Percentiles rank a stretch among this genome's conserved stretches.
These are phyloP conservation scores for Aphidius gifuensis DNA, from an alignment of 1,140 invertebrate genomes.

Conservation along the genomic window DNA sequence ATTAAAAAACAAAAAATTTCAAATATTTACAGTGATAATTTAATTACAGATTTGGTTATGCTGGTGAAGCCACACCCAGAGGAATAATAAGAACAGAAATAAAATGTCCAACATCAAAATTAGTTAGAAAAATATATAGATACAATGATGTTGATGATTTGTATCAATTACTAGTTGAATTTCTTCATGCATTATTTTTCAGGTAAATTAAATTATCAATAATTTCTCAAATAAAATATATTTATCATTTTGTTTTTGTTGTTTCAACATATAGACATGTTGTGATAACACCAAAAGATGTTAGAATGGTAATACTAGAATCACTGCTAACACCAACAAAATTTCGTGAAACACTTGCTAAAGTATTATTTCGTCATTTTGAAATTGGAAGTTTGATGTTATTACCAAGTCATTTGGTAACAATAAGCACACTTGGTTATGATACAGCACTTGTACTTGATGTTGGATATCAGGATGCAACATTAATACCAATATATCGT, in stretches of 20 bases:
- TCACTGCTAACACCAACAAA: slow-evolving; percentile 78
- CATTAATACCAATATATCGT: slow-evolving; percentile 79
- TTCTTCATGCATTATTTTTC: slow-evolving; percentile 85
- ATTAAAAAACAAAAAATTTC: slow-evolving; percentile 16
- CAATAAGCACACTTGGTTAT: slow-evolving; percentile 72
- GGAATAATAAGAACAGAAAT: slow-evolving; percentile 82
- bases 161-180: slow-evolving; percentile 82
- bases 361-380: slow-evolving; percentile 89
- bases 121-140: slow-evolving; percentile 66
- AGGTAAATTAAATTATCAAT: slow-evolving; percentile 58
- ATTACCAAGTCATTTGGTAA: slow-evolving; percentile 76
- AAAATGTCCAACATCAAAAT: slow-evolving; percentile 64
- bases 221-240: too few species aligned
- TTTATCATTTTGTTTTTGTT: too few species aligned
- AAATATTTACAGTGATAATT: not conserved
- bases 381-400: slow-evolving; percentile 73
- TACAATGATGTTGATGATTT: slow-evolving; percentile 73
- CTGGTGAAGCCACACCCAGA: slow-evolving; percentile 80
- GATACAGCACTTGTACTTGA: slow-evolving; percentile 81
- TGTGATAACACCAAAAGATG: slow-evolving; percentile 88
- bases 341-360: slow-evolving; percentile 82
- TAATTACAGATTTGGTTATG: slow-evolving; percentile 79
- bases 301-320: slow-evolving; percentile 86
- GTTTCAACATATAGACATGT: slow-evolving; percentile 64
- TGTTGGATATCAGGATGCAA: slow-evolving; percentile 80